A percentile compares a stretch with the other conserved stretches of the same genome.
Evolutionary conservation across 2,888 invertebrate genomes (phyloP).

Genomic region (Campoplex nolae): DNA sequence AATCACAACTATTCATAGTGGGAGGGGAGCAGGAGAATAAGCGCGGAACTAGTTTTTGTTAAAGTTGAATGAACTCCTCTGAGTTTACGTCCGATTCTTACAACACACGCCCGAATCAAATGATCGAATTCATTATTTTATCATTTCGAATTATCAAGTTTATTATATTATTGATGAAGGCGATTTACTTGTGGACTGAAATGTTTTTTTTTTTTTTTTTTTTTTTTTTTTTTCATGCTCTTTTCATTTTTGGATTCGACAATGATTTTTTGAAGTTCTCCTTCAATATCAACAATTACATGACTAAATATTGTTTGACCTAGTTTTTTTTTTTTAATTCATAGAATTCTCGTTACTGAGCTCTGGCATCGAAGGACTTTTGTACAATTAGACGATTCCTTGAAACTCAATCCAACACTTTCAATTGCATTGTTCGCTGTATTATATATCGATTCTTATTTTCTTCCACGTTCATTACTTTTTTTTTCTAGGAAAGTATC

Average conservation of each 20-base stretch:
- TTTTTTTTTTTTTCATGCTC: neutral
- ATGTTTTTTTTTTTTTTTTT: neutral
- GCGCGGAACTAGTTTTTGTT: constrained; percentile 14
- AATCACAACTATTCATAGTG: neutral
- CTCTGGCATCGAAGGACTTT: constrained; percentile 10
- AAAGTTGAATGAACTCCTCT: constrained; percentile 47
- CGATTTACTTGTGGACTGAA: neutral
- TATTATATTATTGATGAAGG: neutral
- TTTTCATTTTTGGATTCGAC: neutral
- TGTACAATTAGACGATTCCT: neutral
- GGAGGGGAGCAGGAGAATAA: neutral
- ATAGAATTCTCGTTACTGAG: neutral
- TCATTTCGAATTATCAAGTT: too few relatives aligned
- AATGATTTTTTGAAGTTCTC: neutral
- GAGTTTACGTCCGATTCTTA: neutral
- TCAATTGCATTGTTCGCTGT: neutral
- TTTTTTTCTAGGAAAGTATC: neutral
- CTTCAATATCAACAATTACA: neutral
- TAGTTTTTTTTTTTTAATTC: constrained; percentile 12
- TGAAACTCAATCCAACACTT: neutral
- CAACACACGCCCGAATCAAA: neutral
- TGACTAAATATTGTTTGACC: constrained; percentile 20
- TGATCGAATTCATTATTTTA: neutral
- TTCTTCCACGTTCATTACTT: neutral
- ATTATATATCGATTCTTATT: neutral